These are phyloP conservation scores for Anodontia alba DNA, from an alignment of 2,888 invertebrate genomes.

Conservation along the genomic window DNA sequence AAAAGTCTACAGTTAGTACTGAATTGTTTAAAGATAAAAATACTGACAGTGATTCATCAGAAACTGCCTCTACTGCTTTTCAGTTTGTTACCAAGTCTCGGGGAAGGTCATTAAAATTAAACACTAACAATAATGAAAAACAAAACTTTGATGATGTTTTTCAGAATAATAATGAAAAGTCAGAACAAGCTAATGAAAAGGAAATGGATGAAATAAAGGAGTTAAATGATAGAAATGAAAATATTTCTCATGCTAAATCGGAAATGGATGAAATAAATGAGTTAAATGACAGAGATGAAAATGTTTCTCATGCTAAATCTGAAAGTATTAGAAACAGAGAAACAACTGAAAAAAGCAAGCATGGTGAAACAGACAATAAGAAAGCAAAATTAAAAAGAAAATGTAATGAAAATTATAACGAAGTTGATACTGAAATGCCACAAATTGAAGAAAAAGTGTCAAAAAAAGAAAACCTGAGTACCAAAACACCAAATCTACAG, in stretches of 20 bases:
- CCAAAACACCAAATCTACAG: background rate
- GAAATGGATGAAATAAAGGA: too few relatives aligned
- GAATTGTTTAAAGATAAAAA: background rate
- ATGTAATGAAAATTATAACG: background rate
- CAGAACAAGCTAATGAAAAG: background rate
- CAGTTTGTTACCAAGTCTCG: conserved; percentile 14
- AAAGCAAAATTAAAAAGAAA: background rate
- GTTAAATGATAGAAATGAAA: too few relatives aligned
- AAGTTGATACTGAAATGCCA: background rate
- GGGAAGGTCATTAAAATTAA: conserved; percentile 14
- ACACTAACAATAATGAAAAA: background rate
- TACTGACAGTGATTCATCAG: background rate
- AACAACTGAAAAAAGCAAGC: background rate
- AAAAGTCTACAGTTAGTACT: background rate
- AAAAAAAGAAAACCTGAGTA: background rate
- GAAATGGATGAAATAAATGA: too few relatives aligned
- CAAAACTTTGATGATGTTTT: background rate
- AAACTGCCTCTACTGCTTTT: background rate
- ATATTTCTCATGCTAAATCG: too few relatives aligned
- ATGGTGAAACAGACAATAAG: background rate
- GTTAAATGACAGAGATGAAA: too few relatives aligned
- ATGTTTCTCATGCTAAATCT: too few relatives aligned
- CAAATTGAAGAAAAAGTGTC: background rate
- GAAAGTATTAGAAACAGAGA: background rate
- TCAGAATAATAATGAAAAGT: background rate